Percentiles rank a stretch among this genome's conserved stretches.
Evolutionary conservation across 2,888 invertebrate genomes (phyloP).

Genomic region (Anthrax anthrax): DNA sequence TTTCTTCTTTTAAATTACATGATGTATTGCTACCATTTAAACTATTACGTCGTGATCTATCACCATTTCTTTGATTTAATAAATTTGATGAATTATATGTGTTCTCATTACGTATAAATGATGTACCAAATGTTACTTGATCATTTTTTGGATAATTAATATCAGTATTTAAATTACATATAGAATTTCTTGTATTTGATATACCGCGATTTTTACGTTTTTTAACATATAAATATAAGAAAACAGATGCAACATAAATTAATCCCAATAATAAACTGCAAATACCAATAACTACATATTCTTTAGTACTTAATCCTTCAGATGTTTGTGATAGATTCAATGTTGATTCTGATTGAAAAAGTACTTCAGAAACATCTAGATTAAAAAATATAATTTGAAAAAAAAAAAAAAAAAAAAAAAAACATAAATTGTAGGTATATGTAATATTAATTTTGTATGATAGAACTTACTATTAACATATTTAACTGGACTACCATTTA

Average conservation of each 20-base stretch:
- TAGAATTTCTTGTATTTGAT: slow-evolving; percentile 24
- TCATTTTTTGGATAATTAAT: slow-evolving; percentile 37
- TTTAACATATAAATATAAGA: slow-evolving; percentile 64
- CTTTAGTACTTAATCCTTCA: slow-evolving; percentile 52
- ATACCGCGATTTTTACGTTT: slow-evolving; percentile 39
- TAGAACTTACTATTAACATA: slow-evolving; percentile 43
- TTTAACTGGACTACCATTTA: slow-evolving; percentile 65
- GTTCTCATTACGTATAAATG: slow-evolving; percentile 30
- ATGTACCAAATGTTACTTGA: slow-evolving; percentile 31
- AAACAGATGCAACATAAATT: slow-evolving; percentile 74
- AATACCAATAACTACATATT: slow-evolving; percentile 71
- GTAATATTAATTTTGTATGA: too few relatives aligned
- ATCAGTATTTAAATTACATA: slow-evolving; percentile 27
- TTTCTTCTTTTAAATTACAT: slow-evolving; percentile 37
- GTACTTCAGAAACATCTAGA: slow-evolving; percentile 66
- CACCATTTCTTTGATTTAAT: slow-evolving; percentile 20
- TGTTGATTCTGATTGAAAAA: slow-evolving; percentile 53
- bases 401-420: too few relatives aligned
- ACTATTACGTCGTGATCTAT: slow-evolving; percentile 22
- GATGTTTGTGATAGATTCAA: slow-evolving; percentile 40
- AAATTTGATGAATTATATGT: slow-evolving; percentile 27
- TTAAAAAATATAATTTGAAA: too few relatives aligned
- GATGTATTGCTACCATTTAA: slow-evolving; percentile 32
- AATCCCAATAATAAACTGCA: slow-evolving; percentile 73
- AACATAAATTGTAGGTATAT: too few relatives aligned